These are phyloP conservation scores for Branchellion lobata DNA, from an alignment of 2,888 invertebrate genomes.

Conservation along the genomic window DNA sequence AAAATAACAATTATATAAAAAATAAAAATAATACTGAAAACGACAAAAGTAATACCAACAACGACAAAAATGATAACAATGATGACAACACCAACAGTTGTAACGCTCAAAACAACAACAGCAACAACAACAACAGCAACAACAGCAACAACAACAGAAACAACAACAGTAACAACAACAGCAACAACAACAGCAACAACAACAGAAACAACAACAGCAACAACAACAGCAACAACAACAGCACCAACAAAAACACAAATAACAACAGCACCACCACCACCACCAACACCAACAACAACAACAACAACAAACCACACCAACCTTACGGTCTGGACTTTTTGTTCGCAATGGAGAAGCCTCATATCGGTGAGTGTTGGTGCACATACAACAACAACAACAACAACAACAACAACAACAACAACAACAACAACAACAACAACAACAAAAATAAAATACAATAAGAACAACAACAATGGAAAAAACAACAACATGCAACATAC, in stretches of 20 bases:
- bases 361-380: too few species aligned
- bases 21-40: constrained; percentile 5
- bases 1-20: too few species aligned
- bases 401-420: neutral
- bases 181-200: too few species aligned
- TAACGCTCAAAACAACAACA: neutral
- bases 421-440: neutral
- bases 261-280: too few species aligned
- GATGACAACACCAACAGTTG: neutral
- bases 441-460: neutral
- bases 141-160: neutral
- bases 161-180: neutral
- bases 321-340: neutral
- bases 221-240: too few species aligned
- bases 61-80: constrained; percentile 2
- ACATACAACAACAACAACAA: too few species aligned
- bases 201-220: too few species aligned
- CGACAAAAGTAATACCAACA: neutral
- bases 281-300: too few species aligned
- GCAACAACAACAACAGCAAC: neutral
- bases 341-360: neutral
- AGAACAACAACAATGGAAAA: neutral
- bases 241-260: too few species aligned
- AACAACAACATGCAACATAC: neutral
- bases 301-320: too few species aligned